These are phyloP conservation scores for Dicrostonyx torquatus DNA, from an alignment of 2,797 vertebrate species.

Conservation along the genomic window DNA sequence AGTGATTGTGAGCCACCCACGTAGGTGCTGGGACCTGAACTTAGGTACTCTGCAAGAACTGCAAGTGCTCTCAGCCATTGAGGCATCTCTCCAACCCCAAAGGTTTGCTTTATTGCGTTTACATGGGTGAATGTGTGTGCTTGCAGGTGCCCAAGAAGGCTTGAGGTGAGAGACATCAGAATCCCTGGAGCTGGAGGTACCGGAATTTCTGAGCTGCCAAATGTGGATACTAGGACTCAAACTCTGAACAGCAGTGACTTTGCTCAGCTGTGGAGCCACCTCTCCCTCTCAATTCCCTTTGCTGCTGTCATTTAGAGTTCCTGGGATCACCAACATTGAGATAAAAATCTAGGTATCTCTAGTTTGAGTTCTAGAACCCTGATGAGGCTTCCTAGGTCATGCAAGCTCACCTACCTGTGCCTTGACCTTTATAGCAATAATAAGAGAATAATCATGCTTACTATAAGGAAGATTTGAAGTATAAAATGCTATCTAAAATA, in stretches of 20 bases:
- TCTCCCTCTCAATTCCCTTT: not conserved
- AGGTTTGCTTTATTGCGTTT: not conserved
- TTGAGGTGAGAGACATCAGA: not conserved
- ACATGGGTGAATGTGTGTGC: not conserved
- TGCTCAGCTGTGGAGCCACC: no score
- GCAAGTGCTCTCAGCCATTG: not conserved
- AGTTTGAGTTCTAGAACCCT: not conserved
- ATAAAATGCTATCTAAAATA: not conserved
- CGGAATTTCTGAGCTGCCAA: not conserved
- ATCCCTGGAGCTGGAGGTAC: not conserved
- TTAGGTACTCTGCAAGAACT: not conserved
- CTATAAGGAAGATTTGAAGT: not conserved
- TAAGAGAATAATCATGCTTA: not conserved
- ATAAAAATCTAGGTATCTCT: not conserved
- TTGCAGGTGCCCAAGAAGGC: not conserved
- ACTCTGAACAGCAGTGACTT: not conserved
- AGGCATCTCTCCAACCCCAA: not conserved
- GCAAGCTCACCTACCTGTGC: not conserved
- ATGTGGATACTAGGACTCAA: not conserved
- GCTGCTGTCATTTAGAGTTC: not conserved
- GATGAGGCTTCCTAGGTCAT: not conserved
- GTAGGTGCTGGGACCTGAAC: not conserved
- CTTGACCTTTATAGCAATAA: not conserved
- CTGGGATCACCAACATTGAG: not conserved
- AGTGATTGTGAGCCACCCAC: not conserved